Percentiles rank a stretch among this genome's conserved stretches.
Conservation (phyloP, 1,140 invertebrate genomes). For the Planococcus citri region DNA sequence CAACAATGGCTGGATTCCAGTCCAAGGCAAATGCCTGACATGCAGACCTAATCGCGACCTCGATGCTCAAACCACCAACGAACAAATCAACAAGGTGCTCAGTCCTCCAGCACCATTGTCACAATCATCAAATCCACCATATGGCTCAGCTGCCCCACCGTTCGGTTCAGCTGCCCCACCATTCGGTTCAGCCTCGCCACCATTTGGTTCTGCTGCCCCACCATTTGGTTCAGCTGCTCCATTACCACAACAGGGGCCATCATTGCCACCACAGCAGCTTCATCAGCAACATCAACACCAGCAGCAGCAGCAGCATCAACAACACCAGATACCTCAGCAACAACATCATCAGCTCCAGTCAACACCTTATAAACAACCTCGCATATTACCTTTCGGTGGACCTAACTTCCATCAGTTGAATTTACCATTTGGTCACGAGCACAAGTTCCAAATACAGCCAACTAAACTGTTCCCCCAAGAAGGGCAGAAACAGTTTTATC, state of each 20-base stretch:
- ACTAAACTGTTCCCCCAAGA: constrained; percentile 10
- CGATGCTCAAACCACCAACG: not conserved
- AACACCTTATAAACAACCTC: not conserved
- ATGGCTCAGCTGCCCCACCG: not conserved
- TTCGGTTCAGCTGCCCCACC: not conserved
- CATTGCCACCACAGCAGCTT: not conserved
- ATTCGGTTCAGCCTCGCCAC: too few species aligned
- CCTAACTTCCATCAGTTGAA: not conserved
- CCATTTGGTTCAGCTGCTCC: not conserved
- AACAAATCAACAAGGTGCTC: not conserved
- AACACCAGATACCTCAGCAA: too few species aligned
- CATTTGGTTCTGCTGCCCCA: not conserved
- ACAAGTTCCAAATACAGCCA: not conserved
- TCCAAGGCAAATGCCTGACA: constrained; percentile 6
- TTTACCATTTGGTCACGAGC: not conserved
- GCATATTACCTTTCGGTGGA: not conserved
- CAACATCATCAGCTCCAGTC: not conserved
- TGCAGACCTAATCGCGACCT: not conserved
- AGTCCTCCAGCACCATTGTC: not conserved
- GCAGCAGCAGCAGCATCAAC: not conserved
- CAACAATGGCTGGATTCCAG: constrained; percentile 6
- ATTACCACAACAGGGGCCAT: not conserved
- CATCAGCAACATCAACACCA: not conserved
- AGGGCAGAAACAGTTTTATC: not conserved
- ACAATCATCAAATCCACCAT: too few species aligned